Evolutionary conservation across 2,888 invertebrate genomes (phyloP).

Genomic region (Caenorhabditis imperialis): DNA sequence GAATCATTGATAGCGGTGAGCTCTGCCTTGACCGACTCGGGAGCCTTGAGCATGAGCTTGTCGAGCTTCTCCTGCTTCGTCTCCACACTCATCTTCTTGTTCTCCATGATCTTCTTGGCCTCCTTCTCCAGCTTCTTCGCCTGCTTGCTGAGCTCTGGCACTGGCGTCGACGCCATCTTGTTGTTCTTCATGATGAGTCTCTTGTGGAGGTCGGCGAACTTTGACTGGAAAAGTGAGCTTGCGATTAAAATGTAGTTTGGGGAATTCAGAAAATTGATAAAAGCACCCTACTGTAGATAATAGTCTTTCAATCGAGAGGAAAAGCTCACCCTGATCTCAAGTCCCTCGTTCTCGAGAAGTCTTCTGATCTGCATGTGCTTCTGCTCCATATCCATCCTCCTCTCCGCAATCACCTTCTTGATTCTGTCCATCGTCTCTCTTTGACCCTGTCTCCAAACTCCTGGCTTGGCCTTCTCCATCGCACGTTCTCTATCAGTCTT

Average conservation of each 20-base stretch:
- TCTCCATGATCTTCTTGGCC: conserved; percentile 41
- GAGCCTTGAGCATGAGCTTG: conserved; percentile 47
- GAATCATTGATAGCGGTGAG: conserved; percentile 44
- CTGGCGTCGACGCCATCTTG: conserved; percentile 22
- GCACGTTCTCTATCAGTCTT: conserved; percentile 38
- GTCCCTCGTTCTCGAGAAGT: conserved; percentile 24
- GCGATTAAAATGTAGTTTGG: too few species aligned
- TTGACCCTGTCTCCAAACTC: conserved; percentile 46
- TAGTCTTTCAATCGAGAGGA: background rate
- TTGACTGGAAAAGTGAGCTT: conserved; percentile 43
- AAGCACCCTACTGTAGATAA: too few species aligned
- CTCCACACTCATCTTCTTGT: conserved; percentile 43
- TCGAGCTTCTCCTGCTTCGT: conserved; percentile 47
- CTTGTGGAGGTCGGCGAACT: conserved; percentile 52
- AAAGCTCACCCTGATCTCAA: conserved; percentile 28
- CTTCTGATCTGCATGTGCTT: conserved; percentile 42
- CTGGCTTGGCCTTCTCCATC: conserved; percentile 50
- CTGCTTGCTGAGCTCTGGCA: conserved; percentile 24
- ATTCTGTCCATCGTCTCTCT: conserved; percentile 41
- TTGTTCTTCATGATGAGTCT: conserved; percentile 47
- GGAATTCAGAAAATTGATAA: too few species aligned
- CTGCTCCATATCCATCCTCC: conserved; percentile 41
- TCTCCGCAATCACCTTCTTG: conserved; percentile 31
- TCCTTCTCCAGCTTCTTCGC: background rate
- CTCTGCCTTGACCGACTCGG: conserved; percentile 41